A percentile compares a stretch with the other conserved stretches of the same genome.
Evolutionary conservation across 2,113 vertebrate species (phyloP).

Genomic region (Todiramphus chloris): DNA sequence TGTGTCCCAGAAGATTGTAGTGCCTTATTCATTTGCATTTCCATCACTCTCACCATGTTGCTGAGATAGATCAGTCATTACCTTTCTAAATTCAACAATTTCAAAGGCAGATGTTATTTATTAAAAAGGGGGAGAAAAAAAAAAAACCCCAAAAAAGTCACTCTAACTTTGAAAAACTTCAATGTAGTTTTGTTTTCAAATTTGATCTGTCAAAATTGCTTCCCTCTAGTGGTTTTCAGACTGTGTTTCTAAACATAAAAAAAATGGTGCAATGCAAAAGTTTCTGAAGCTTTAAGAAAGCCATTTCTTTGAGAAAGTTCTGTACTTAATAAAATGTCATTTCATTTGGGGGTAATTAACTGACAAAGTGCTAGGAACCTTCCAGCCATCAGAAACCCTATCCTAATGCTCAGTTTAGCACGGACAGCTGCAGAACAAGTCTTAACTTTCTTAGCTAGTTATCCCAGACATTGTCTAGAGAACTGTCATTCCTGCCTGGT

Average conservation of each 20-base stretch:
- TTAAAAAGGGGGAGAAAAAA: neutral
- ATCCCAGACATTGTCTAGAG: conserved; percentile 6
- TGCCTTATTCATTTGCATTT: neutral
- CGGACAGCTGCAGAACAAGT: conserved; percentile 22
- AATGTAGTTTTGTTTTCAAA: neutral
- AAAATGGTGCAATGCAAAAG: neutral
- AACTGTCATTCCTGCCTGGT: conserved; percentile 13
- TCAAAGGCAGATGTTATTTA: neutral
- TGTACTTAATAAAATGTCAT: neutral
- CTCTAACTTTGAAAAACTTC: neutral
- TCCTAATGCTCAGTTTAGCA: conserved; percentile 46
- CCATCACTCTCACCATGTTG: neutral
- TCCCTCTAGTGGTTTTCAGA: conserved; percentile 10
- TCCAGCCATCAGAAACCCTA: conserved; percentile 14
- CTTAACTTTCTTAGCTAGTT: neutral
- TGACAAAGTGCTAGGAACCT: conserved; percentile 14
- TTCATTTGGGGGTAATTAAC: neutral
- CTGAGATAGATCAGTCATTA: neutral
- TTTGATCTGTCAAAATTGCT: neutral
- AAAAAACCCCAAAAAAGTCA: neutral
- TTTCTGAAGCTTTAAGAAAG: neutral
- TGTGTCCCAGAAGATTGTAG: neutral
- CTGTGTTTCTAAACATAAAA: neutral
- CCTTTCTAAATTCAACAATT: neutral
- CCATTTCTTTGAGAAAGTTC: neutral